Evolutionary conservation across 1,140 invertebrate species (phyloP).

Genomic region (Drosophila teissieri): DNA sequence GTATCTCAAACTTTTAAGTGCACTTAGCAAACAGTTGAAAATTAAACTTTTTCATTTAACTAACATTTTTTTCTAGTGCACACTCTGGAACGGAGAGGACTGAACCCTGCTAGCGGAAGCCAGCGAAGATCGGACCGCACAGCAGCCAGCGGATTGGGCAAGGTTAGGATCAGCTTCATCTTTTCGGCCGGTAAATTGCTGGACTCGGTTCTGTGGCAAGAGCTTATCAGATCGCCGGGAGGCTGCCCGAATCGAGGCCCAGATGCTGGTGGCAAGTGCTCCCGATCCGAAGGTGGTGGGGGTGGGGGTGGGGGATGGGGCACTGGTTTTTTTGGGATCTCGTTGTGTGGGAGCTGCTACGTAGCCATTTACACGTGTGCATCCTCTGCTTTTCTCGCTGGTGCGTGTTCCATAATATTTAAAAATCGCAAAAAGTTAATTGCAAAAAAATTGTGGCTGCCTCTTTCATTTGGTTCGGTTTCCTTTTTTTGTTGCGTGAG

Average conservation of each 20-base stretch:
- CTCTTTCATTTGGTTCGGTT: conserved; percentile 25
- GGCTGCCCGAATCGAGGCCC: conserved; percentile 21
- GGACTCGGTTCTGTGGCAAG: conserved; percentile 3
- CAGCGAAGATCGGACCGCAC: conserved; percentile 59
- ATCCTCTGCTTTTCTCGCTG: neutral
- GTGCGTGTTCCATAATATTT: conserved; percentile 81
- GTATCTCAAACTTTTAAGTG: too few relatives aligned
- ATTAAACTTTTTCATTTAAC: neutral
- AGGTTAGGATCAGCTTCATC: conserved; percentile 54
- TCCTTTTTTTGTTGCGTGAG: conserved; percentile 60
- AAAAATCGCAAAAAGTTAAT: conserved; percentile 78
- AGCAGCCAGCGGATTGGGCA: conserved; percentile 64
- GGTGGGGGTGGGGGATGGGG: neutral
- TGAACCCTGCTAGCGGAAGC: conserved; percentile 59
- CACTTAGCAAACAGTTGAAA: too few relatives aligned
- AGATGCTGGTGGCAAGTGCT: conserved; percentile 60
- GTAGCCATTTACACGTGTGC: conserved; percentile 40
- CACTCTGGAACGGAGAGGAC: conserved; percentile 25
- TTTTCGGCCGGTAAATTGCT: conserved; percentile 27
- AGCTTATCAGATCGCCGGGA: conserved; percentile 37
- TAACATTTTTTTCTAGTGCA: neutral
- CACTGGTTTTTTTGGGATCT: neutral
- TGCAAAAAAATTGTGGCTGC: conserved; percentile 54
- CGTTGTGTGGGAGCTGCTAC: conserved; percentile 53
- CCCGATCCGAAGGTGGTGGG: conserved; percentile 34